phyloP scores from a whole-genome alignment of 1,140 invertebrate species.

The Dreissena polymorpha region DNA sequence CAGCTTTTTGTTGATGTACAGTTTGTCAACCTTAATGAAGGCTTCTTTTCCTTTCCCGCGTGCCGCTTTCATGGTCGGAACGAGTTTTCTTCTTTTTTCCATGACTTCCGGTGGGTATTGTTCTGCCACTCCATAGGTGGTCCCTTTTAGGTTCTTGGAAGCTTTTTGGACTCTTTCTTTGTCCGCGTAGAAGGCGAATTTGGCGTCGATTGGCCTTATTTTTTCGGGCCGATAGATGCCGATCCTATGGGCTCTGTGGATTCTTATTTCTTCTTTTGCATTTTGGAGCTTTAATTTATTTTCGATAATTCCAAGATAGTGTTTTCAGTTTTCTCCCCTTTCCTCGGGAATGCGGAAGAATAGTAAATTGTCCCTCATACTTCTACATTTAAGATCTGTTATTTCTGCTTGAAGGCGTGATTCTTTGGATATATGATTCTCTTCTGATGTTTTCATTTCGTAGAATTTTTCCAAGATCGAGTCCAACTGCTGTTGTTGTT shows the following conservation, averaged over 20 bases:
- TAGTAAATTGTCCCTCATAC: constrained; percentile 27
- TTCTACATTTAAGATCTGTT: neutral
- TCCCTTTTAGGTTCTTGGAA: neutral
- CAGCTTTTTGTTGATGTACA: too few species aligned
- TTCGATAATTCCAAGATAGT: constrained; percentile 2
- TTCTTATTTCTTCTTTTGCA: neutral
- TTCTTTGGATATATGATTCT: too few species aligned
- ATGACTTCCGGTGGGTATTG: neutral
- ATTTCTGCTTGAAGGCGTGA: too few species aligned
- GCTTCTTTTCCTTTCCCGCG: neutral
- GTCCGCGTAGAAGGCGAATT: neutral
- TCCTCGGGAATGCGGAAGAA: constrained; percentile 20
- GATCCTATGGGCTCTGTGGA: constrained; percentile 15
- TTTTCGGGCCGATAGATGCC: neutral
- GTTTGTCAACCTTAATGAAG: constrained; percentile 11
- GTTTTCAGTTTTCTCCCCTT: constrained; percentile 8
- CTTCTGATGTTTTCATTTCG: too few species aligned
- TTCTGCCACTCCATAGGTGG: neutral
- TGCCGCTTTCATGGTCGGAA: neutral
- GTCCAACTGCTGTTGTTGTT: too few species aligned
- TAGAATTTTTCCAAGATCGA: too few species aligned
- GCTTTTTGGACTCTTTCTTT: neutral
- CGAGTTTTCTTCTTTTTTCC: neutral
- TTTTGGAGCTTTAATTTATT: constrained; percentile 7
- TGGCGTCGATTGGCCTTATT: neutral